phyloP scores from a whole-genome alignment of 1,140 invertebrate species.

The Bombus fervidus region DNA sequence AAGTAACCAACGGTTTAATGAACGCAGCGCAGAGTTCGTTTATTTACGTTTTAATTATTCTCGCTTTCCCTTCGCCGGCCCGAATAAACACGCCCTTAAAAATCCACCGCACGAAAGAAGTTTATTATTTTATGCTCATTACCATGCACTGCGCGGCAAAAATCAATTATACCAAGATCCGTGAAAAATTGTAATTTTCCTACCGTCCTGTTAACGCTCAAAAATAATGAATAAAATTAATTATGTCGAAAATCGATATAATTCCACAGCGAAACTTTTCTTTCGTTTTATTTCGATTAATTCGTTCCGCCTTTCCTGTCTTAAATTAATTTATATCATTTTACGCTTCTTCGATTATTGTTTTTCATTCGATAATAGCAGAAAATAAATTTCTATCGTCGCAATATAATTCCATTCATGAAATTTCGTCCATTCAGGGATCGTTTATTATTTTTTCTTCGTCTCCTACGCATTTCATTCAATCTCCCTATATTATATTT shows the following conservation, averaged over 20 bases:
- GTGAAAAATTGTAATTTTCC: background rate
- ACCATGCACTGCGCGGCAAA: background rate
- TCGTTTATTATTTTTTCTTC: background rate
- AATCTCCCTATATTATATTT: background rate
- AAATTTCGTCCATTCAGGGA: background rate
- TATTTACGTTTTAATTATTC: slow-evolving; percentile 48
- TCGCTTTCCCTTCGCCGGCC: slow-evolving; percentile 2
- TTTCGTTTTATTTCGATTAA: background rate
- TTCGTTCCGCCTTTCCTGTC: background rate
- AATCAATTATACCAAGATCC: slow-evolving; percentile 27
- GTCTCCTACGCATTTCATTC: background rate
- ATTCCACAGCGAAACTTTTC: background rate
- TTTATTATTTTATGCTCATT: slow-evolving; percentile 44
- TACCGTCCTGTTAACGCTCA: background rate
- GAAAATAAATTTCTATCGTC: background rate
- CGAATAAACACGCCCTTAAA: slow-evolving; percentile 32
- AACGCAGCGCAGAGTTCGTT: slow-evolving; percentile 18
- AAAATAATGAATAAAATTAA: slow-evolving; percentile 19
- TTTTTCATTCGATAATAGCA: background rate
- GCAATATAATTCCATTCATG: background rate
- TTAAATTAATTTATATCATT: background rate
- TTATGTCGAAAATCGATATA: background rate
- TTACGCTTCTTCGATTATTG: too few species aligned
- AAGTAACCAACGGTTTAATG: slow-evolving; percentile 23
- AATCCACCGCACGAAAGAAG: slow-evolving; percentile 20